phyloP scores from a whole-genome alignment of 1,140 invertebrate genomes.

The Bombus fervidus region DNA sequence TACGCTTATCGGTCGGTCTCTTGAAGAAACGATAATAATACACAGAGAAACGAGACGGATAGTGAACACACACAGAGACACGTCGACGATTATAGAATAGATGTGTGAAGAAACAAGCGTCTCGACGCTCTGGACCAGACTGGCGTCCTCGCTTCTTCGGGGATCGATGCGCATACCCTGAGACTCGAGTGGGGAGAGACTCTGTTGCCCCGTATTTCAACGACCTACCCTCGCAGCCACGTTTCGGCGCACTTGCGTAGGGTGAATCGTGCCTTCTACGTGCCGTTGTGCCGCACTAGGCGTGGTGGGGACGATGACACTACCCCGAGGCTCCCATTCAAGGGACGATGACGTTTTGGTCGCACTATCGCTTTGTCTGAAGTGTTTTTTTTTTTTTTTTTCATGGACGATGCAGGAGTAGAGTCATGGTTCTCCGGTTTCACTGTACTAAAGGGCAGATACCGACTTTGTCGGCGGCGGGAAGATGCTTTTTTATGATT shows the following conservation, averaged over 20 bases:
- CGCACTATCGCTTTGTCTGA: background rate
- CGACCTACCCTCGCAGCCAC: constrained; percentile 58
- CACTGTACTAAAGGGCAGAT: background rate
- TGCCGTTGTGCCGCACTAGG: background rate
- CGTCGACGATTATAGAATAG: background rate
- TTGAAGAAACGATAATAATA: constrained; percentile 9
- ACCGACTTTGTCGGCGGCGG: background rate
- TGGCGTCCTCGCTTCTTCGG: constrained; percentile 57
- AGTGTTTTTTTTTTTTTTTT: background rate
- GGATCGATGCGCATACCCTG: constrained; percentile 75
- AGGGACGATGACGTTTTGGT: background rate
- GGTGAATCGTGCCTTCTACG: constrained; percentile 24
- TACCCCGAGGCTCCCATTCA: constrained; percentile 45
- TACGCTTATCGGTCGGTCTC: constrained; percentile 1
- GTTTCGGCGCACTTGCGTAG: constrained; percentile 38
- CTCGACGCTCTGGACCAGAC: constrained; percentile 77
- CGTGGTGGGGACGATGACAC: constrained; percentile 40
- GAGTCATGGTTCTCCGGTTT: background rate
- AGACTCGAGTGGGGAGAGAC: constrained; percentile 41
- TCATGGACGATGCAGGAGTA: background rate
- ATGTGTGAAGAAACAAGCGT: constrained; percentile 58
- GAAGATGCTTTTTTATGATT: background rate
- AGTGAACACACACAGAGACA: no score
- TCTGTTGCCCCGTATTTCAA: constrained; percentile 64
- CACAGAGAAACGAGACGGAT: background rate